Evolutionary conservation across 2,888 invertebrate genomes (phyloP), one percentile per base, ranked within the genome.

Genomic region (Germaria angustata): DNA sequence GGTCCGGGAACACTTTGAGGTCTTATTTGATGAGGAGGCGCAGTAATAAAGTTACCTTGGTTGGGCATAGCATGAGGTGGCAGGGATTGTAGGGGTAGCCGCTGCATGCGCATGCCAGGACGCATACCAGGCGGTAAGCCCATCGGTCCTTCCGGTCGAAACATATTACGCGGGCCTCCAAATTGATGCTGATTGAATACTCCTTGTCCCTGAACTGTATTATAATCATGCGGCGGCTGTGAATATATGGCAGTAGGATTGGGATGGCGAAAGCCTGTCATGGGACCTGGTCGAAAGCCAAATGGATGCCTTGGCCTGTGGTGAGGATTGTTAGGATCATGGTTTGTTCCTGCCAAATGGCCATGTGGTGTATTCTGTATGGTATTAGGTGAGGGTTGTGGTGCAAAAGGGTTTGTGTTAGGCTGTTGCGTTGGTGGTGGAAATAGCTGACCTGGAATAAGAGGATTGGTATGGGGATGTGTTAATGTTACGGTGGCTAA

Each of bases 21-120:
- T 20, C 87, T 87, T 7, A 86, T 79, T 39, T 86, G 87, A 69
- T 85, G 83, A 24, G 84, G 85, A 28, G 88, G 85, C 41, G 87
- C 86, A 83, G 88, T 88, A 51, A 86, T 85, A 55, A 87, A 89
- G 78, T 87, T 87, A 20, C 76, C 66, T 11, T 84, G 85, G 13
- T 85, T 75, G 32, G 85, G 80, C 79, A 87, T 85, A 9, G 84
- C 85, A 39, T 84, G 85, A 24, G 80, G 85, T 7, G 84, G 84
- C 57, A 84, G 41, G 46, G 79, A 61, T 80, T 84, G 84, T 32
- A 85, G 34, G 9, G 92, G 92, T 1, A 93, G 93, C 20, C 92
- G 92, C 84, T 94, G 94, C 55, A 93, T 92, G 44, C 90, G 88
- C 59, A 88, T 84, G 84, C 92, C 93, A 17, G 87, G 87, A 20